Evolutionary conservation across 2,113 vertebrate species (phyloP).

Genomic region (Datnioides undecimradiatus): DNA sequence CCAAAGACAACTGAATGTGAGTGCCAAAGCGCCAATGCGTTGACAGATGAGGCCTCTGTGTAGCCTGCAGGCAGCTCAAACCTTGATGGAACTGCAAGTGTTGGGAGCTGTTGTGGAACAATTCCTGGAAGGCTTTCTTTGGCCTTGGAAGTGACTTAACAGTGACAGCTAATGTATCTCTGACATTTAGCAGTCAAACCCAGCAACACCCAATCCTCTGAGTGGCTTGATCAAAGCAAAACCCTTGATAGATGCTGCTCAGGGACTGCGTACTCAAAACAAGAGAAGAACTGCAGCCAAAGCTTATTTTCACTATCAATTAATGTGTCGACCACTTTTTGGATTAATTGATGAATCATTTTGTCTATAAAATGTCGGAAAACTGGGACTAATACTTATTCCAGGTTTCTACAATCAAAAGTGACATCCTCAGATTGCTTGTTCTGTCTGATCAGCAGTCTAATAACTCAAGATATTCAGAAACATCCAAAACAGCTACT

Average conservation of each 20-base stretch:
- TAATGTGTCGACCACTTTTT: neutral
- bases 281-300: neutral
- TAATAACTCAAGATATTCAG: neutral
- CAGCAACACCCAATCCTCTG: conserved; percentile 15
- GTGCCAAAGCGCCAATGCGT: conserved; percentile 39
- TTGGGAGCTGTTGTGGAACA: conserved; percentile 36
- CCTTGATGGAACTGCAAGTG: conserved; percentile 34
- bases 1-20: conserved; percentile 53
- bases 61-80: conserved; percentile 48
- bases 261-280: conserved; percentile 2
- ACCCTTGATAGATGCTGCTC: conserved; percentile 1
- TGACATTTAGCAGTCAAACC: conserved; percentile 46
- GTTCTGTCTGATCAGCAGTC: no score
- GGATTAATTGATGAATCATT: neutral
- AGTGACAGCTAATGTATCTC: conserved; percentile 23
- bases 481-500: neutral
- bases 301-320: neutral
- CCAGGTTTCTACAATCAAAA: neutral
- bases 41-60: conserved; percentile 60
- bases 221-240: conserved; percentile 31
- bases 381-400: neutral
- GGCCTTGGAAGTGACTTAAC: conserved; percentile 46
- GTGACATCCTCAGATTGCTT: neutral
- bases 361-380: no score
- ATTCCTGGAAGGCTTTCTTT: conserved; percentile 47